Evolutionary conservation across 1,140 invertebrate species (phyloP).

Genomic region (Drosophila paulistorum): DNA sequence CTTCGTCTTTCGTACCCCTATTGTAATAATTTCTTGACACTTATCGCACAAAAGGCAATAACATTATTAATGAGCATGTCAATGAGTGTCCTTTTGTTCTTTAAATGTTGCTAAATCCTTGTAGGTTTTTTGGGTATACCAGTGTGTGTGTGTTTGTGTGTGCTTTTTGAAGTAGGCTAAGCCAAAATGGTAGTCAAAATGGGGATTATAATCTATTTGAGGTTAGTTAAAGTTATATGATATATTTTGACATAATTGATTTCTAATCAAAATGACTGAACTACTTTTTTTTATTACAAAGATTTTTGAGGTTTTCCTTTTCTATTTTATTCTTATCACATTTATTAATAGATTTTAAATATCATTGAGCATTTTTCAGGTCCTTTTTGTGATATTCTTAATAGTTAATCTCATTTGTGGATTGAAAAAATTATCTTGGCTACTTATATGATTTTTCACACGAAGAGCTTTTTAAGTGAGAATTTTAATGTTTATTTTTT

Average conservation of each 20-base stretch:
- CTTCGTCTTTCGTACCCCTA: constrained; percentile 27
- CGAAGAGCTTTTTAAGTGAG: too few relatives aligned
- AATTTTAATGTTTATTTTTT: too few relatives aligned
- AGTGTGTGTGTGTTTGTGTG: background rate
- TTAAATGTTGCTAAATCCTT: constrained; percentile 18
- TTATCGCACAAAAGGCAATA: constrained; percentile 82
- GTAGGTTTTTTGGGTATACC: background rate
- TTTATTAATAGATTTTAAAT: too few relatives aligned
- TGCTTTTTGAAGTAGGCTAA: constrained; percentile 13
- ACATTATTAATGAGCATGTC: constrained; percentile 82
- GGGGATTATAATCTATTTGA: constrained; percentile 3
- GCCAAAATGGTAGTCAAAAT: constrained; percentile 10
- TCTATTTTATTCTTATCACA: too few relatives aligned
- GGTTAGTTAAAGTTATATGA: background rate
- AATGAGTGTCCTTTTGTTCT: constrained; percentile 71
- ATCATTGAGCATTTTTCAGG: too few relatives aligned
- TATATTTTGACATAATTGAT: background rate
- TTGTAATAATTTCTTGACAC: constrained; percentile 81
- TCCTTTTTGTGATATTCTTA: too few relatives aligned
- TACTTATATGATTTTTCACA: too few relatives aligned
- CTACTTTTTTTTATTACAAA: too few relatives aligned
- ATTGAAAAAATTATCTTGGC: too few relatives aligned
- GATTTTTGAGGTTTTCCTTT: too few relatives aligned
- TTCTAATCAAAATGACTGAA: background rate
- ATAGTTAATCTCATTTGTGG: too few relatives aligned